Percentiles rank a stretch among this genome's conserved stretches.
Conservation (phyloP, 2,113 vertebrate species). For the Chlamydotis undulata region DNA sequence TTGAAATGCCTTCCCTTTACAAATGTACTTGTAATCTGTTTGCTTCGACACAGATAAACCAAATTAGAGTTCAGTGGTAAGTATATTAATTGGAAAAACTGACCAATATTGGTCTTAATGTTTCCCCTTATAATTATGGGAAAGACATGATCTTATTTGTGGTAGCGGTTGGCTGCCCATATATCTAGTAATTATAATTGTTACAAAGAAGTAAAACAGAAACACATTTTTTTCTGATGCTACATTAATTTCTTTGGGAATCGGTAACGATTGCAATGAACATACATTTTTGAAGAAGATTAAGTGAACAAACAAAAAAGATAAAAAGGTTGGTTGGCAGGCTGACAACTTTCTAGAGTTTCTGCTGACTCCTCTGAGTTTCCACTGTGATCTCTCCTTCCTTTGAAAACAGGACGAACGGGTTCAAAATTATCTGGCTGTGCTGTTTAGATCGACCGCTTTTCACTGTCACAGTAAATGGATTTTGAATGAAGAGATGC, state of each 20-base stretch:
- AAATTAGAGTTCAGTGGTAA: neutral
- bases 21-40: neutral
- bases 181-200: neutral
- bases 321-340: constrained; percentile 30
- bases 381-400: constrained; percentile 17
- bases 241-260: neutral
- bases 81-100: neutral
- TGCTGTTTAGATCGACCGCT: neutral
- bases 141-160: neutral
- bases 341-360: constrained; percentile 29
- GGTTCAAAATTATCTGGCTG: constrained; percentile 38
- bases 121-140: constrained; percentile 12
- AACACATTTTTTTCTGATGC: neutral
- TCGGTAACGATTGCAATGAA: rapidly evolving
- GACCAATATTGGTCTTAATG: neutral
- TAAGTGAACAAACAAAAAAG: constrained; percentile 37
- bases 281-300: neutral
- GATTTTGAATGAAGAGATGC: constrained; percentile 52
- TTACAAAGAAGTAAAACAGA: neutral
- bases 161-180: neutral
- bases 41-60: neutral
- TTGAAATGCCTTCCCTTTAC: neutral
- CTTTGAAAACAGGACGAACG: constrained; percentile 40
- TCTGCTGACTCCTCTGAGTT: constrained; percentile 58
- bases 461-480: constrained; percentile 44